Conservation (phyloP, 1,140 invertebrate genomes). For the Lutraria rhynchaena region DNA sequence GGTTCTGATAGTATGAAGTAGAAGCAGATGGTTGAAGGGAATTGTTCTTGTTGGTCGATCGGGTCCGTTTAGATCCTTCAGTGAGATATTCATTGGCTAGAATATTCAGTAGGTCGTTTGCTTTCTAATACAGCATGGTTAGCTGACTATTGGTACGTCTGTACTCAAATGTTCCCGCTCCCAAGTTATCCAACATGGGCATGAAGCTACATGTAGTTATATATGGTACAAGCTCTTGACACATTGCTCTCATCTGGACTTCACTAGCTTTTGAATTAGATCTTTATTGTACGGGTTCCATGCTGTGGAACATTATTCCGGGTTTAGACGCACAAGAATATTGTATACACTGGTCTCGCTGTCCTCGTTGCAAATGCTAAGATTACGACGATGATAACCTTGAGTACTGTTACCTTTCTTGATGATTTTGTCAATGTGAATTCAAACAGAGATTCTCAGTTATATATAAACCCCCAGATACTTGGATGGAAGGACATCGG, state of each 20-base stretch:
- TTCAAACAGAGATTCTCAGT: neutral
- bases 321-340: neutral
- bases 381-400: conserved; percentile 3
- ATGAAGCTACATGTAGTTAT: conserved; percentile 18
- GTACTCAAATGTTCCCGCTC: conserved; percentile 6
- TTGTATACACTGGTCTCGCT: neutral
- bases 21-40: conserved; percentile 1
- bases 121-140: conserved; percentile 21
- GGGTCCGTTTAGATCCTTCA: neutral
- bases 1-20: conserved; percentile 1
- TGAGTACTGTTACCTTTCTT: neutral
- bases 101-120: conserved; percentile 14
- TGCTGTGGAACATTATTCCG: conserved; percentile 23
- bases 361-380: neutral
- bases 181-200: conserved; percentile 4
- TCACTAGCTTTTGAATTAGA: conserved; percentile 19
- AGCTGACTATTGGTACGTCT: no score
- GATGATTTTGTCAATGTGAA: neutral
- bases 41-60: neutral
- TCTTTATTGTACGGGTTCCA: conserved; percentile 28
- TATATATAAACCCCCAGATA: conserved; percentile 12
- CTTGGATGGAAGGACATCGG: no score
- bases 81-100: neutral
- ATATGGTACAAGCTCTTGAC: conserved; percentile 14
- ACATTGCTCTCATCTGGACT: conserved; percentile 37